A percentile compares a stretch with the other conserved stretches of the same genome.
Evolutionary conservation across 2,797 vertebrate genomes (phyloP).

Genomic region (Apodemus agrarius): DNA sequence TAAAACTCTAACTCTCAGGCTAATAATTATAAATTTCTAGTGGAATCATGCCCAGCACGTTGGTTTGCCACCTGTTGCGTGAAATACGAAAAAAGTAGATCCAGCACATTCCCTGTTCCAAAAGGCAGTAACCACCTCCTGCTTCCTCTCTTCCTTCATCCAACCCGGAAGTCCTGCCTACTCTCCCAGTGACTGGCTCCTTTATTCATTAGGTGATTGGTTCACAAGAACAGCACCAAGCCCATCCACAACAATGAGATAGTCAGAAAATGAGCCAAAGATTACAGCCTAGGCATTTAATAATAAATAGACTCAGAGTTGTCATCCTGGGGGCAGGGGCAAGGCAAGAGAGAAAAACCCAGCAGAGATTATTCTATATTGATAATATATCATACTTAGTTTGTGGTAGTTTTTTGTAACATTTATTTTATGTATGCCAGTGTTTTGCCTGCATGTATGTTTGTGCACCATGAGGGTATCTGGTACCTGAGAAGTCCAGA

Average conservation of each 20-base stretch:
- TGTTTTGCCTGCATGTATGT: not conserved
- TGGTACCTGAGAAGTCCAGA: not conserved
- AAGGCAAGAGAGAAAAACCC: conserved; percentile 87
- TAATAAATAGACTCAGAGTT: not conserved
- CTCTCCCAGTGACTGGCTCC: too few species aligned
- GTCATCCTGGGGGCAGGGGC: not conserved
- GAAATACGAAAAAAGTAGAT: too few species aligned
- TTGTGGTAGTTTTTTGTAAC: conserved; percentile 89
- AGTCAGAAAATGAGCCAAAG: not conserved
- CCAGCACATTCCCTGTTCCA: too few species aligned
- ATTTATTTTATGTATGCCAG: conserved; percentile 79
- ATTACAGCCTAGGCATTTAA: not conserved
- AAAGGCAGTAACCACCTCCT: too few species aligned
- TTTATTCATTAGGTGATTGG: too few species aligned
- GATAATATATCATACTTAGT: conserved; percentile 91
- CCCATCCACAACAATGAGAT: not conserved
- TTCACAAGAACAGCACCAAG: too few species aligned
- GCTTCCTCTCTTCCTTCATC: too few species aligned
- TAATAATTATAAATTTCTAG: too few species aligned
- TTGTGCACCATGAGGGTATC: not conserved
- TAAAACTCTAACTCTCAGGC: too few species aligned
- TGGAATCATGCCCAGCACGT: too few species aligned
- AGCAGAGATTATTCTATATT: conserved; percentile 93
- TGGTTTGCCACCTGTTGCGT: too few species aligned
- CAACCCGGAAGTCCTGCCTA: too few species aligned